These are phyloP conservation scores for Syritta pipiens DNA, from an alignment of 2,888 invertebrate genomes.

Conservation along the genomic window DNA sequence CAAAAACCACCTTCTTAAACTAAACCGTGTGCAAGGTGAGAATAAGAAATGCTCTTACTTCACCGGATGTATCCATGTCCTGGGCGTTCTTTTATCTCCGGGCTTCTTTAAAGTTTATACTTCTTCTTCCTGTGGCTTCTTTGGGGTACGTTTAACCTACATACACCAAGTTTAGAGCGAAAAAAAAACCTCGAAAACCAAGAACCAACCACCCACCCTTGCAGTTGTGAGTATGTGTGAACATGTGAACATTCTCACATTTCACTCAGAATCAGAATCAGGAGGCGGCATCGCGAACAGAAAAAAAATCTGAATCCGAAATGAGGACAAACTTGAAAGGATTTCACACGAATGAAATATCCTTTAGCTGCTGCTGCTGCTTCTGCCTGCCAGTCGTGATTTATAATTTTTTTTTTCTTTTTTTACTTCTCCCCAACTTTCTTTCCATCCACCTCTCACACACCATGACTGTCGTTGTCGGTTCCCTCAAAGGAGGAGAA, in stretches of 20 bases:
- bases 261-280: constrained; percentile 47
- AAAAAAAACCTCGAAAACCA: constrained; percentile 6
- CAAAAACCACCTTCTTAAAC: constrained; percentile 22
- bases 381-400: constrained; percentile 41
- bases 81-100: constrained; percentile 48
- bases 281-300: background rate
- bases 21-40: background rate
- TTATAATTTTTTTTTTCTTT: constrained; percentile 55
- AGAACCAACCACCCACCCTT: background rate
- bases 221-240: constrained; percentile 6
- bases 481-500: too few relatives aligned
- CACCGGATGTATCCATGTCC: background rate
- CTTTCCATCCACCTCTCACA: background rate
- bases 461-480: background rate
- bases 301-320: background rate
- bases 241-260: constrained; percentile 67
- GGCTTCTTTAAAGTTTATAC: constrained; percentile 59
- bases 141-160: constrained; percentile 57
- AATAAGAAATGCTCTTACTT: background rate
- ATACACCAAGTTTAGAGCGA: constrained; percentile 43
- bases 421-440: background rate
- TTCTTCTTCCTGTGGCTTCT: constrained; percentile 49
- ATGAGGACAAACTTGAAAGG: constrained; percentile 56
- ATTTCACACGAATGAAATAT: constrained; percentile 64
- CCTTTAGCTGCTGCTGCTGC: constrained; percentile 29